These are phyloP conservation scores for Anneissia japonica DNA, from an alignment of 35 echinoderm and acorn worm species.

Conservation along the genomic window DNA sequence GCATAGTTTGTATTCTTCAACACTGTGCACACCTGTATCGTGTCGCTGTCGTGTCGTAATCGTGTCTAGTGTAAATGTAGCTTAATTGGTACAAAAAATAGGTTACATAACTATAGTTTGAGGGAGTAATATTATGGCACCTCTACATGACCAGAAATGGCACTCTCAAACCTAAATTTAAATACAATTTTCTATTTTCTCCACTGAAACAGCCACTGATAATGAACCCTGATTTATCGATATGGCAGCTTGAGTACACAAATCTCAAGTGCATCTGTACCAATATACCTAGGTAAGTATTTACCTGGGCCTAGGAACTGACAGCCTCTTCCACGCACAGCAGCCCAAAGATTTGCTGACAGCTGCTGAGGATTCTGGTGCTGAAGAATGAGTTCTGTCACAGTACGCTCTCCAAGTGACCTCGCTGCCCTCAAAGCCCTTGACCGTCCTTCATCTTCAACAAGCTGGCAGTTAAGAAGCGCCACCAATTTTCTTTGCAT, in stretches of 20 bases:
- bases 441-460: constrained; percentile 82
- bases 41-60: no score
- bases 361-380: constrained; percentile 93
- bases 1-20: no score
- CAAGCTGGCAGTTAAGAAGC: constrained; percentile 85
- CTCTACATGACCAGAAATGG: no score
- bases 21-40: no score
- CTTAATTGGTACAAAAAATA: no score
- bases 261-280: not conserved
- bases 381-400: constrained; percentile 88
- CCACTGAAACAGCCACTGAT: not conserved
- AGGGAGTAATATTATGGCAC: no score
- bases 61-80: no score
- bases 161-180: no score
- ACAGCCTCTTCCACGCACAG: constrained; percentile 81
- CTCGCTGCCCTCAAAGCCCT: constrained; percentile 78
- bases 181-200: no score
- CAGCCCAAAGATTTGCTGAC: constrained; percentile 92
- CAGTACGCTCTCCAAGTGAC: constrained; percentile 83
- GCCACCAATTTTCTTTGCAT: constrained; percentile 92
- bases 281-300: constrained; percentile 2
- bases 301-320: constrained; percentile 98
- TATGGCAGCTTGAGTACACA: not conserved
- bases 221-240: not conserved
- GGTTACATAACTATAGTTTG: no score